phyloP scores from a whole-genome alignment of 2,113 vertebrate genomes.

The Pavo muticus region DNA sequence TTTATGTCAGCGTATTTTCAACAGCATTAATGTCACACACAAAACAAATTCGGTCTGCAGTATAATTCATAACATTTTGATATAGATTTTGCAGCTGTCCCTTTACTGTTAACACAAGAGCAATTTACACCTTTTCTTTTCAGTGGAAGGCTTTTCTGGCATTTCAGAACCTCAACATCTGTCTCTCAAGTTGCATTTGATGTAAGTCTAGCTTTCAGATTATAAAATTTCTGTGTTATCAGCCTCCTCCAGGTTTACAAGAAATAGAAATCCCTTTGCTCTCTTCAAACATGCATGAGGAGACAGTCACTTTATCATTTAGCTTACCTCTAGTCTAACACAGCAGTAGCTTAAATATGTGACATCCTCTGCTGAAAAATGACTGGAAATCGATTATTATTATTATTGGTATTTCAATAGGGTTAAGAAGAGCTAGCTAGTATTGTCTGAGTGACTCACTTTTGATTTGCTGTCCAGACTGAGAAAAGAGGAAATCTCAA shows the following conservation, averaged over 20 bases:
- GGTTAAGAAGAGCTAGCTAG: constrained; percentile 2
- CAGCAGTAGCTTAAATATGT: constrained; percentile 19
- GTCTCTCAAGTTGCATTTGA: constrained; percentile 12
- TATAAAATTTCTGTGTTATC: constrained; percentile 39
- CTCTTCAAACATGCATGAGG: not conserved
- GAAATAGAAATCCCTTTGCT: constrained; percentile 21
- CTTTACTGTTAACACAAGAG: constrained; percentile 8
- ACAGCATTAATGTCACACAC: not conserved
- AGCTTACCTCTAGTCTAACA: constrained; percentile 12
- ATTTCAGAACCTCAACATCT: constrained; percentile 24
- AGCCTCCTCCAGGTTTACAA: constrained; percentile 59
- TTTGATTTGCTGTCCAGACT: constrained; percentile 29
- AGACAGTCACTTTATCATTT: constrained; percentile 12
- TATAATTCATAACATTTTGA: constrained; percentile 27
- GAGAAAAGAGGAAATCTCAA: constrained; percentile 3
- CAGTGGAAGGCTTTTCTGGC: not conserved
- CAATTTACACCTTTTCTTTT: not conserved
- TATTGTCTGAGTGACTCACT: constrained; percentile 7
- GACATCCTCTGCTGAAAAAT: not conserved
- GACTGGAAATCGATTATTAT: constrained; percentile 51
- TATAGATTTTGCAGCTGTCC: not conserved
- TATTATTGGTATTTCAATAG: constrained; percentile 15
- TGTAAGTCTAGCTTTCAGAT: constrained; percentile 50
- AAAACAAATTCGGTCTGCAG: not conserved
- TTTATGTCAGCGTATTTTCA: constrained; percentile 56